phyloP scores from a whole-genome alignment of 2,113 vertebrate species.

The Pantherophis guttatus region DNA sequence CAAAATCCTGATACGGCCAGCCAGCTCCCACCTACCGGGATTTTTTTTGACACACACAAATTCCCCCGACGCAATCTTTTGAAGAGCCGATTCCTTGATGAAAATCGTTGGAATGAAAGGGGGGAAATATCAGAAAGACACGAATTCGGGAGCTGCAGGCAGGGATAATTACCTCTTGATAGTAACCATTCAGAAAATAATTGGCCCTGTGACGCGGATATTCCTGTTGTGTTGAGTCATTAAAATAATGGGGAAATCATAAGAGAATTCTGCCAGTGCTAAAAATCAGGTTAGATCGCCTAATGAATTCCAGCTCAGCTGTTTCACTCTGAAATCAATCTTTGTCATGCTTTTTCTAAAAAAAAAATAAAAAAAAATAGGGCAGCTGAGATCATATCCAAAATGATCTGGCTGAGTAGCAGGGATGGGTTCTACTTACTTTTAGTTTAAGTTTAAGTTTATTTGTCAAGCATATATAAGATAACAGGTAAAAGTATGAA shows the following conservation, averaged over 20 bases:
- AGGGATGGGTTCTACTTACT: too few species aligned
- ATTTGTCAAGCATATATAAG: too few species aligned
- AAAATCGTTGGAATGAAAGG: not conserved
- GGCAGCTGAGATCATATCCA: not conserved
- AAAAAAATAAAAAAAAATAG: too few species aligned
- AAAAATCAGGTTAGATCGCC: not conserved
- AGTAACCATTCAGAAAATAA: not conserved
- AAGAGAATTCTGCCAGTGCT: not conserved
- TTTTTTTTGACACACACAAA: not conserved
- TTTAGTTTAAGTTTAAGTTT: too few species aligned
- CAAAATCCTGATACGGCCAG: not conserved
- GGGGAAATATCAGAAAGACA: not conserved
- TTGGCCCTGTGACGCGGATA: not conserved
- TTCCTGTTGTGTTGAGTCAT: not conserved
- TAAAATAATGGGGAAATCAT: not conserved
- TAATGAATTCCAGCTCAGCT: not conserved
- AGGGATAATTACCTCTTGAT: not conserved
- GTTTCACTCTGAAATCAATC: not conserved
- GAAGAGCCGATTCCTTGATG: not conserved
- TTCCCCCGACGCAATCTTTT: not conserved
- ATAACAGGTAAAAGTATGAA: too few species aligned
- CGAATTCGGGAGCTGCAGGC: not conserved
- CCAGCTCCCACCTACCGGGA: not conserved
- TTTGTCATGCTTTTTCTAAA: not conserved
- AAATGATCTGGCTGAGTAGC: not conserved